Evolutionary conservation across 2,113 vertebrate species (phyloP).

Genomic region (Mellivora capensis): DNA sequence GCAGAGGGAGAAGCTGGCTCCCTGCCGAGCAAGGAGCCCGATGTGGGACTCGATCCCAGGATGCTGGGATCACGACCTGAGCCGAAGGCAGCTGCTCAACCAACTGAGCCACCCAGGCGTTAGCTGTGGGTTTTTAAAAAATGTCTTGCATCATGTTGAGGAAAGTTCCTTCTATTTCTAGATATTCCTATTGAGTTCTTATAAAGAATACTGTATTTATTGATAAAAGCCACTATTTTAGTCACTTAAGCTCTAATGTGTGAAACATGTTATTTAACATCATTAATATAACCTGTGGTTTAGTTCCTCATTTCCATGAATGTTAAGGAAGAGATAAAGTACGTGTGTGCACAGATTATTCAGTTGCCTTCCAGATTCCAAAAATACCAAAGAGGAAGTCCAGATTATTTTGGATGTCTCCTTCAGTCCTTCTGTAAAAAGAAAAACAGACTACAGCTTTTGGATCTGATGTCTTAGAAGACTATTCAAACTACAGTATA

Average conservation of each 20-base stretch:
- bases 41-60: too few relatives aligned
- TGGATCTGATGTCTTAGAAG: background rate
- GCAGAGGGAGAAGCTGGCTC: too few relatives aligned
- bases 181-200: background rate
- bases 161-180: background rate
- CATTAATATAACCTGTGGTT: background rate
- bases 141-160: background rate
- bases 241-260: background rate
- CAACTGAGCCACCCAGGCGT: too few relatives aligned
- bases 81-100: too few relatives aligned
- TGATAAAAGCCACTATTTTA: background rate
- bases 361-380: background rate
- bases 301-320: background rate
- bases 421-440: background rate
- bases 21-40: too few relatives aligned
- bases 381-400: background rate
- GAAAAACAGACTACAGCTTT: background rate
- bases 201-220: background rate
- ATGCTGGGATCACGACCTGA: too few relatives aligned
- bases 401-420: background rate
- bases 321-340: background rate
- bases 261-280: background rate
- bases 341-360: background rate
- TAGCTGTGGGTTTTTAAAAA: background rate
- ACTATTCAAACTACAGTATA: background rate